phyloP scores from a whole-genome alignment of 2,113 vertebrate species.

The Xenopus tropicalis region UCB_Xtro_10.0 CM004447.2:117796501-117797000 shows the following conservation, averaged over 20 bases:
- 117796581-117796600: constrained; percentile 49
- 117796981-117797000: too few species aligned
- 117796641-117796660: constrained; percentile 22
- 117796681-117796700: not conserved
- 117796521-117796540: constrained; percentile 27
- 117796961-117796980: too few species aligned
- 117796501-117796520: constrained; percentile 44
- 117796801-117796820: too few species aligned
- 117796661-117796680: not conserved
- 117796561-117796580: constrained; percentile 47
- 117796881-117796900: too few species aligned
- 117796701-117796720: not conserved
- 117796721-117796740: constrained; percentile 15
- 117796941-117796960: too few species aligned
- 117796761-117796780: too few species aligned
- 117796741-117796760: not conserved
- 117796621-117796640: constrained; percentile 51
- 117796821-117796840: too few species aligned
- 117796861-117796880: too few species aligned
- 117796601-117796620: constrained; percentile 50
- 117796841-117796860: too few species aligned
- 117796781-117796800: too few species aligned
- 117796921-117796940: too few species aligned
- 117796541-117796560: constrained; percentile 38
- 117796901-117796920: too few species aligned